These are phyloP conservation scores for Dolichomitus sp. DNA, from an alignment of 2,888 invertebrate species.

Conservation along the genomic window DNA sequence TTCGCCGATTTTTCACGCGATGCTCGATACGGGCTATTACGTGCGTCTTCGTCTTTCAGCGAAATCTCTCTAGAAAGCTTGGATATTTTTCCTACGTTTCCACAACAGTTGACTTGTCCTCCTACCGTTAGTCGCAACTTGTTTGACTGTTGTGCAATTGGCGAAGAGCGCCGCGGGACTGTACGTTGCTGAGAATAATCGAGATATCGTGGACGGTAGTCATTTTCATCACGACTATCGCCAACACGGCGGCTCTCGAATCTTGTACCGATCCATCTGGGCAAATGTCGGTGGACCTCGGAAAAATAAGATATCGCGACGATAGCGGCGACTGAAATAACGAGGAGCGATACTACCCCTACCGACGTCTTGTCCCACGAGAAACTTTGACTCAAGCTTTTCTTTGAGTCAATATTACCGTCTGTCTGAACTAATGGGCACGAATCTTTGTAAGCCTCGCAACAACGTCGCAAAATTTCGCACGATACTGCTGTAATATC, in stretches of 20 bases:
- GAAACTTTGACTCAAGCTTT: not conserved
- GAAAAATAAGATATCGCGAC: conserved; percentile 31
- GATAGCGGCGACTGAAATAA: conserved; percentile 15
- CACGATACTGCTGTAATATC: conserved; percentile 53
- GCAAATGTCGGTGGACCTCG: not conserved
- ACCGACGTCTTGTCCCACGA: conserved; percentile 34
- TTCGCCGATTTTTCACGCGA: conserved; percentile 11
- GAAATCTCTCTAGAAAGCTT: not conserved
- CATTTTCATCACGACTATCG: not conserved
- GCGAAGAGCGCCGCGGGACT: not conserved
- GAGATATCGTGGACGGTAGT: not conserved
- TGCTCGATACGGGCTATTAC: not conserved
- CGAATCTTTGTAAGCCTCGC: conserved; percentile 49
- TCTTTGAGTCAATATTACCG: conserved; percentile 46
- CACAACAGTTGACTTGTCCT: too few relatives aligned
- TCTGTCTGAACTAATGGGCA: conserved; percentile 5
- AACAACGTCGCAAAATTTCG: conserved; percentile 53
- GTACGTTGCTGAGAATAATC: not conserved
- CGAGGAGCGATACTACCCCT: not conserved
- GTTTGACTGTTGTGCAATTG: not conserved
- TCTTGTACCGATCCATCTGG: not conserved
- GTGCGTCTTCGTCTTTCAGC: not conserved
- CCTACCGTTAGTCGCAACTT: too few relatives aligned
- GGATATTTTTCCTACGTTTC: conserved; percentile 29
- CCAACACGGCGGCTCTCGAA: not conserved